These are phyloP conservation scores for Pristionchus maxplancki DNA, from an alignment of 2,888 invertebrate genomes.

Conservation along the genomic window DNA sequence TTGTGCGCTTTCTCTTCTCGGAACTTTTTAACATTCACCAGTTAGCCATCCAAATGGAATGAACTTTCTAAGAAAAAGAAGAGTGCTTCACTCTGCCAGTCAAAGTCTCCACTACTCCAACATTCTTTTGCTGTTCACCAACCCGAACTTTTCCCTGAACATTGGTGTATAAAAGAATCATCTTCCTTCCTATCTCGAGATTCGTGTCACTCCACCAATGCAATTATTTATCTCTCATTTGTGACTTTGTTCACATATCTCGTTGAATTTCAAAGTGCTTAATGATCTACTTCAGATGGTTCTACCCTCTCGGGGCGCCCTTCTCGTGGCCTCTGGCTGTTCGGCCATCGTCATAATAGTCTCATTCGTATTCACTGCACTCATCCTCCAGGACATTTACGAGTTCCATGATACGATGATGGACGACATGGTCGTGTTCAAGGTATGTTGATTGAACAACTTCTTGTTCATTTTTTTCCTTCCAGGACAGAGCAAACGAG, in stretches of 20 bases:
- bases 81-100: not conserved
- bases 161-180: not conserved
- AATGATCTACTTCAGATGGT: slow-evolving; percentile 23
- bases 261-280: not conserved
- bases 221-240: not conserved
- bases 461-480: not conserved
- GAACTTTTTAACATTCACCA: slow-evolving; percentile 6
- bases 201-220: not conserved
- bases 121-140: not conserved
- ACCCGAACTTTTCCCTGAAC: not conserved
- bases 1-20: not conserved
- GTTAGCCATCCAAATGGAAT: slow-evolving; percentile 6
- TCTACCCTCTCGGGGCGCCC: not conserved
- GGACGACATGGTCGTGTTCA: slow-evolving; percentile 59
- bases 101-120: not conserved
- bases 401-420: slow-evolving; percentile 54
- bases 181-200: not conserved
- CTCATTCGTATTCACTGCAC: slow-evolving; percentile 44
- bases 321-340: slow-evolving; percentile 28
- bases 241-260: not conserved
- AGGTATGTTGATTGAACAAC: not conserved
- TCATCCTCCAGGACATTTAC: slow-evolving; percentile 55
- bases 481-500: slow-evolving; percentile 38
- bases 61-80: slow-evolving; percentile 12
- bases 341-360: slow-evolving; percentile 40